These are phyloP conservation scores for Platanista minor DNA, from an alignment of 2,113 vertebrate genomes.

Conservation along the genomic window DNA sequence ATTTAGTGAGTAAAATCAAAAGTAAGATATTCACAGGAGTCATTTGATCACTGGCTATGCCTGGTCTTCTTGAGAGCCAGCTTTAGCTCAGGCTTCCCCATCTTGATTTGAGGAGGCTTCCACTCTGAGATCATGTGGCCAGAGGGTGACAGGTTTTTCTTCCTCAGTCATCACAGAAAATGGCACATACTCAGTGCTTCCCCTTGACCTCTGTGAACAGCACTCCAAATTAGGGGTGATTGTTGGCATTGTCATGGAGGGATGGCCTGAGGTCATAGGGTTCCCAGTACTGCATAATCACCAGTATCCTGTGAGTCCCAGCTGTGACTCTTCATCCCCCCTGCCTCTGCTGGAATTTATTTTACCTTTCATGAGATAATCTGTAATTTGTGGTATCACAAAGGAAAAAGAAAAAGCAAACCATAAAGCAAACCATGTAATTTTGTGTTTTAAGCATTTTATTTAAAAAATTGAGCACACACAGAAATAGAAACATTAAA, in stretches of 20 bases:
- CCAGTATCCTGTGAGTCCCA: neutral
- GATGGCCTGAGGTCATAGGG: neutral
- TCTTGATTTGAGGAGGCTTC: neutral
- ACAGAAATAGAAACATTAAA: neutral
- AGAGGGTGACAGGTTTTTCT: no score
- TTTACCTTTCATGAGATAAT: neutral
- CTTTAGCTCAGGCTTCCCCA: no score
- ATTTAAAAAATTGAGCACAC: neutral
- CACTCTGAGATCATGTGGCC: neutral
- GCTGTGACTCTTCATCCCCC: neutral
- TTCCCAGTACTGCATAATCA: neutral
- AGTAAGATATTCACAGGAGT: neutral
- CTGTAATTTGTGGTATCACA: neutral
- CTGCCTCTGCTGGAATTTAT: neutral
- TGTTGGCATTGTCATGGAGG: accelerated
- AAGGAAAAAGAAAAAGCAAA: neutral
- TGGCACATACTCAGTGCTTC: no score
- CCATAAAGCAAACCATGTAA: neutral
- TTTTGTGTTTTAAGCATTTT: neutral
- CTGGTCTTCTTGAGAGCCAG: neutral
- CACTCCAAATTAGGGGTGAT: neutral
- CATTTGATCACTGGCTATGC: neutral
- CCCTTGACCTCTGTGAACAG: accelerated
- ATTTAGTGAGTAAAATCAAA: neutral
- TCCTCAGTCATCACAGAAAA: neutral